Base-by-base conservation (phyloP, 64 coral and sea anemone genomes). In the Stylophora pistillata region DNA sequence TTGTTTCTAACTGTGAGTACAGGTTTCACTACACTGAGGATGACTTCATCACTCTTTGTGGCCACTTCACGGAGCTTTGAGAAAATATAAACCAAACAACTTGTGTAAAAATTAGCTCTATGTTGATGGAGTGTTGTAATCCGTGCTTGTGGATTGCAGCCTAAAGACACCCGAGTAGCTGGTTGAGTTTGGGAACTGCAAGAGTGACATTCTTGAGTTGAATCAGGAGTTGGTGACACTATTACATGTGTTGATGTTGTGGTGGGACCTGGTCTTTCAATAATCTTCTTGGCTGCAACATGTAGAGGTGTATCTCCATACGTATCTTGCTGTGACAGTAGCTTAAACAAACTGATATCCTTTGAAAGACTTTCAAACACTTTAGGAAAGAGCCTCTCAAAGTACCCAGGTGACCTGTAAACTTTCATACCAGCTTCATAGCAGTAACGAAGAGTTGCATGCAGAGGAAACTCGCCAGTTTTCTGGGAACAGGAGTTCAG, bases 251-350 rank as follows among this genome's bases (percentile, higher is more conserved):
- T 6, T 30, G 55, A 25, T 12, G 13, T 31, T 14, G 55, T 79
- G 77, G 15, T 27, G 30, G 26, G 14, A 79, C 13, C 28, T 17
- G 77, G 56, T 60, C 55, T 56, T 1, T 79, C 77, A 59, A 79
- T 55, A 26, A 79, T 32, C 26, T 5, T 31, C 18, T 79, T 79
- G 28, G 77, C 77, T 18, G 77, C 77, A 30, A 79, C 55, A 31
- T 59, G 77, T 27, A 79, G 59, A 6, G 77, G 56, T 79, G 77
- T 79, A 56, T 79, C 55, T 59, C 77, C 77, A 33, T 59, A 59
- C 9, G 0, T 26, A 31, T 79, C 77, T 60, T 79, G 77, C 56
- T 79, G 77, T 9, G 56, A 57, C 14, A 79, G 26, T 9, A 79
- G 15, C 56, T 79, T 15, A 0, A 59, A 9, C 56, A 60, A 14